Evolutionary conservation across 2,888 invertebrate genomes (phyloP), one percentile per base, ranked within the genome.

Genomic region (Amblyjoppa fuscipennis): DNA sequence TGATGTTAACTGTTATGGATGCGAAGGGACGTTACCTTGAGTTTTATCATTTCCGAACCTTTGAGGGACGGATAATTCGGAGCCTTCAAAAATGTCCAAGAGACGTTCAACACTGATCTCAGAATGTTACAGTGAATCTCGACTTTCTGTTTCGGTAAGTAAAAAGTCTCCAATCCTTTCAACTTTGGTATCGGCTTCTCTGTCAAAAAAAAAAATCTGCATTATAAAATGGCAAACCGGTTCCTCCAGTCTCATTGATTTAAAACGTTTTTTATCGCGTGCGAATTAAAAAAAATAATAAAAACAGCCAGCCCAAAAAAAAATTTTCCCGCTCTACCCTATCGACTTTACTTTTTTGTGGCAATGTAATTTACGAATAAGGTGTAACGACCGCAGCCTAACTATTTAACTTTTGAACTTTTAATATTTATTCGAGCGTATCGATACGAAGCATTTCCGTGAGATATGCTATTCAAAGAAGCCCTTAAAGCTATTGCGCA

Each of bases 41-140:
- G 79, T 9, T 28, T 2, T 31, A 73, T 20, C n/a, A 38, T 4
- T 13, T 70, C 82, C 5, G 87, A 88, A 34, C 86, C 85, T 0
- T 81, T 70, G 6, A 61, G 59, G 0, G 94, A 94, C 0, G 91
- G 92, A 79, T 93, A 91, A 80, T 93, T 87, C 53, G 93, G 93
- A 86, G 95, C 96, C 3, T 94, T 93, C 31, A 93, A 92, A 87
- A 95, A 96, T 9, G 87, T 92, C 96, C 96, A 97, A 4, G 93
- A 92, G 6, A 97, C 94, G 0, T 93, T 90, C 0, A 96, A 95
- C n/a, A 91, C 80, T 0, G 97, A 95, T 0, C 96, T 96, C n/a
- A 93, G 93, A 1, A 95, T 95, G 9, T 90, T 90, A 89, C 97
- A 97, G 16, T 91, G 90, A 4, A 96, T 91, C 41, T 91, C 91